Percentiles rank a stretch among this genome's conserved stretches.
Evolutionary conservation across 2,113 vertebrate species (phyloP).

Genomic region (Hemibagrus wyckioides): DNA sequence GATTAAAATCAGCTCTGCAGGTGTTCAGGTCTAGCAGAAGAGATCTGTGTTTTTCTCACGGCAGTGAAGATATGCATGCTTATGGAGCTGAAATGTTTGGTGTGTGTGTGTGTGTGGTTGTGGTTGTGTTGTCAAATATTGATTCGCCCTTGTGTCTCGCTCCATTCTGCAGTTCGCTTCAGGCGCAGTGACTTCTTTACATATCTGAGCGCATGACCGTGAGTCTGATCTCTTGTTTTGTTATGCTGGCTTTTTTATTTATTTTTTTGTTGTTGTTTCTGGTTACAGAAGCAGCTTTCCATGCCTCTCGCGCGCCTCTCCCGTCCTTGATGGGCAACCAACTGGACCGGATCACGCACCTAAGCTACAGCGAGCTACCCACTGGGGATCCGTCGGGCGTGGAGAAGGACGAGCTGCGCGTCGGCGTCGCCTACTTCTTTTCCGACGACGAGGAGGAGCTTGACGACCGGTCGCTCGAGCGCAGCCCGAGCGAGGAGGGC

Average conservation of each 20-base stretch:
- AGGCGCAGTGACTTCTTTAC: constrained; percentile 45
- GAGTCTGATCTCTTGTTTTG: not conserved
- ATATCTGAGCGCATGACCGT: constrained; percentile 29
- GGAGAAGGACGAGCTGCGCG: constrained; percentile 98
- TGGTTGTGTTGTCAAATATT: not conserved
- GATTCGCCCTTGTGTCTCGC: constrained; percentile 17
- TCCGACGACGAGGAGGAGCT: constrained; percentile 99
- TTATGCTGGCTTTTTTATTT: not conserved
- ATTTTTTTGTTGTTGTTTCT: not conserved
- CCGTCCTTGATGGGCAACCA: constrained; percentile 99
- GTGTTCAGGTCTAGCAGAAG: not conserved
- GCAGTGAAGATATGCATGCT: not conserved
- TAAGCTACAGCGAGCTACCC: constrained; percentile 99
- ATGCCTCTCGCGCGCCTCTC: constrained; percentile 81
- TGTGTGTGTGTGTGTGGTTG: constrained; percentile 6
- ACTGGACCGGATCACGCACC: constrained; percentile 99
- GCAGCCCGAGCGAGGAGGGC: constrained; percentile 77
- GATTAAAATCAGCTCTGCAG: not conserved
- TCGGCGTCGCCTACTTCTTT: constrained; percentile 99
- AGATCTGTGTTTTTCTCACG: not conserved
- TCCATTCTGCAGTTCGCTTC: constrained; percentile 24
- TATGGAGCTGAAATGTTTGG: not conserved
- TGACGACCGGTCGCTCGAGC: constrained; percentile 87
- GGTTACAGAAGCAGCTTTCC: constrained; percentile 79
- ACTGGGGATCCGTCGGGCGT: constrained; percentile 98